phyloP scores from a whole-genome alignment of 1,140 invertebrate genomes.

The Popillia japonica region DNA sequence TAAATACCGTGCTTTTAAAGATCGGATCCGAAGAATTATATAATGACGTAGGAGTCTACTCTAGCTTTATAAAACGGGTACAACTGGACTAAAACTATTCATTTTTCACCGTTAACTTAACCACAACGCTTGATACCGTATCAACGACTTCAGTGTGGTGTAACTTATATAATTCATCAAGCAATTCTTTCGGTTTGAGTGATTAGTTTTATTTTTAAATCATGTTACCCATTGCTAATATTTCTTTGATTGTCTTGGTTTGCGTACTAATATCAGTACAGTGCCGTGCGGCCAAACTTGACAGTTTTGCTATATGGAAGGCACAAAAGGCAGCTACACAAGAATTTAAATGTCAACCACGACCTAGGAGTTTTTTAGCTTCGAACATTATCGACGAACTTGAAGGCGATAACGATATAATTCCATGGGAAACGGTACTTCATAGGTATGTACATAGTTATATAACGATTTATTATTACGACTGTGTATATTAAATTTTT shows the following conservation, averaged over 20 bases:
- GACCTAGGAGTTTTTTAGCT: not conserved
- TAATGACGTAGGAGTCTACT: not conserved
- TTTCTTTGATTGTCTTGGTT: not conserved
- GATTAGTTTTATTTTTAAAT: too few species aligned
- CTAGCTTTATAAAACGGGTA: not conserved
- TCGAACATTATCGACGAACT: not conserved
- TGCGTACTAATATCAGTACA: not conserved
- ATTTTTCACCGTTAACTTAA: not conserved
- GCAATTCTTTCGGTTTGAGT: too few species aligned
- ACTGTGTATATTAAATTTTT: too few species aligned
- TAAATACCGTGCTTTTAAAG: not conserved
- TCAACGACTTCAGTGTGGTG: not conserved
- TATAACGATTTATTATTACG: too few species aligned
- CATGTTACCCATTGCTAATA: too few species aligned
- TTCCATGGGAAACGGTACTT: not conserved
- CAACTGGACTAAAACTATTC: not conserved
- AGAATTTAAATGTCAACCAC: not conserved
- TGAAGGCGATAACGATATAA: not conserved
- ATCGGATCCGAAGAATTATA: not conserved
- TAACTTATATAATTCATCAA: too few species aligned
- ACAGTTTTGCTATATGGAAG: not conserved
- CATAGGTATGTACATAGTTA: conserved; percentile 1
- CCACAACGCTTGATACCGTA: not conserved
- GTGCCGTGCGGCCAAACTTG: not conserved
- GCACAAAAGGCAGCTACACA: not conserved